phyloP scores from a whole-genome alignment of 2,888 invertebrate genomes.

The Argyresthia albistria region DNA sequence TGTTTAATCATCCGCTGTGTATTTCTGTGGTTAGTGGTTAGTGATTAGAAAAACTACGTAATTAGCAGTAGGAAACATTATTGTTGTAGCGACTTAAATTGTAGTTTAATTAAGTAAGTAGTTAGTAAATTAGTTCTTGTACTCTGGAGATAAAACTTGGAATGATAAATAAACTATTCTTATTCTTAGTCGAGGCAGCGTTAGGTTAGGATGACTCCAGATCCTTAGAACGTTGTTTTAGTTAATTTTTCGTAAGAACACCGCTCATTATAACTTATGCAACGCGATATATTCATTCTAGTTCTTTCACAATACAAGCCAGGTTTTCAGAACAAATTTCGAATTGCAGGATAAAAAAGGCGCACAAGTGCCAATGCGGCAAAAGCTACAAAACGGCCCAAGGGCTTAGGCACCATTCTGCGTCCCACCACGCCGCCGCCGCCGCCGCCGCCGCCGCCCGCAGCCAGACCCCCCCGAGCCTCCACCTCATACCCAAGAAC shows the following conservation, averaged over 20 bases:
- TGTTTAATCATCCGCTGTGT: too few relatives aligned
- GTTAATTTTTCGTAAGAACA: too few relatives aligned
- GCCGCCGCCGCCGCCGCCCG: not conserved
- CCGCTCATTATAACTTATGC: not conserved
- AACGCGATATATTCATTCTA: slow-evolving; percentile 7
- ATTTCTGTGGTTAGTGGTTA: too few relatives aligned
- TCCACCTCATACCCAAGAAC: too few relatives aligned
- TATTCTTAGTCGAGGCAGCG: too few relatives aligned
- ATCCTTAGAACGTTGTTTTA: too few relatives aligned
- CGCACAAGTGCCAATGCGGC: slow-evolving; percentile 87
- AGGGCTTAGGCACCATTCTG: slow-evolving; percentile 82
- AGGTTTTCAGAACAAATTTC: not conserved
- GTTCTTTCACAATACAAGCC: too few relatives aligned
- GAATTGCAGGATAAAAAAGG: slow-evolving; percentile 79
- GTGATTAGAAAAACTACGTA: too few relatives aligned
- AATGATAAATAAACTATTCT: too few relatives aligned
- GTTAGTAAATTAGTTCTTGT: slow-evolving; percentile 4
- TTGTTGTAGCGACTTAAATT: slow-evolving; percentile 2
- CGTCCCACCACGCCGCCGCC: slow-evolving; percentile 34
- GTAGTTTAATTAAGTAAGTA: slow-evolving; percentile 6
- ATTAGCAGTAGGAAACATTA: not conserved
- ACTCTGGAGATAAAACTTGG: too few relatives aligned
- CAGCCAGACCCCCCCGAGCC: not conserved
- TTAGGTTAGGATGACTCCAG: too few relatives aligned
- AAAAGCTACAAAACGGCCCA: slow-evolving; percentile 88